Evolutionary conservation across 2,888 invertebrate genomes (phyloP).

Genomic region (Drosophila mayaguana): DNA sequence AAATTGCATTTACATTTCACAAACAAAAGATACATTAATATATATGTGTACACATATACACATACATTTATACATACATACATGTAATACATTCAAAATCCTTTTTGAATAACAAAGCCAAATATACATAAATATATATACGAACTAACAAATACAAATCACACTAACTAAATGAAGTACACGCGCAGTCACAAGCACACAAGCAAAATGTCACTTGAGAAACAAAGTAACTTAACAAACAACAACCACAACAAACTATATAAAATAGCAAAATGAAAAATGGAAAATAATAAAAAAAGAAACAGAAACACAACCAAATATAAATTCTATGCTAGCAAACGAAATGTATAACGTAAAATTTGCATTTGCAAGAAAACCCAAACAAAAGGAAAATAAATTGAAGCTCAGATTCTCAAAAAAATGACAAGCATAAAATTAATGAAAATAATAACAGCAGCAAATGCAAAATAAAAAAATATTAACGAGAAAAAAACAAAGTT

Average conservation of each 20-base stretch:
- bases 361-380: slow-evolving; percentile 47
- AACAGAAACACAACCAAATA: slow-evolving; percentile 21
- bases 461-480: slow-evolving; percentile 63
- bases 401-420: slow-evolving; percentile 37
- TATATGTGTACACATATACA: slow-evolving; percentile 32
- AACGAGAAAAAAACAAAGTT: slow-evolving; percentile 51
- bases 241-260: slow-evolving; percentile 46
- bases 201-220: slow-evolving; percentile 41
- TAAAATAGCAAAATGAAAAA: slow-evolving; percentile 18
- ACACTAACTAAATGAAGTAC: slow-evolving; percentile 54
- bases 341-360: slow-evolving; percentile 58
- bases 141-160: slow-evolving; percentile 55
- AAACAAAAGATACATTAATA: slow-evolving; percentile 47
- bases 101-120: slow-evolving; percentile 31
- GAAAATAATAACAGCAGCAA: slow-evolving; percentile 64
- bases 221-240: slow-evolving; percentile 36
- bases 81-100: slow-evolving; percentile 46
- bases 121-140: slow-evolving; percentile 43
- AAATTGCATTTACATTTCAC: slow-evolving; percentile 76
- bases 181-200: slow-evolving; percentile 52
- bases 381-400: slow-evolving; percentile 33
- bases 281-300: too few relatives aligned
- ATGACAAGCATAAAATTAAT: slow-evolving; percentile 38
- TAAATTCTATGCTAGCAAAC: slow-evolving; percentile 35
- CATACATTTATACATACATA: slow-evolving; percentile 19